These are phyloP conservation scores for Reticulitermes speratus DNA, from an alignment of 1,140 invertebrate species.

Conservation along the genomic window DNA sequence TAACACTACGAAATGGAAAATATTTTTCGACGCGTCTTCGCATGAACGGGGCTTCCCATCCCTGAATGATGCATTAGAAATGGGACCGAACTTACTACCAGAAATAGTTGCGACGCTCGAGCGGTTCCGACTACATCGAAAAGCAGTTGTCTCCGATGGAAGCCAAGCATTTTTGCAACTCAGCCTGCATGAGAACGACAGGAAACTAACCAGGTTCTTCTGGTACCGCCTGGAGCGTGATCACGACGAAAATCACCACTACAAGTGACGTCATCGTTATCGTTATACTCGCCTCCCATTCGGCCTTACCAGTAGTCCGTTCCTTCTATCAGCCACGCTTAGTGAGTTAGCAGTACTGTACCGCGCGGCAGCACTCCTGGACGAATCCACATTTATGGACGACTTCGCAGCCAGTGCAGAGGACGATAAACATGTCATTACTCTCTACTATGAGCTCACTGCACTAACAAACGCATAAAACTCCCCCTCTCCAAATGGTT, in stretches of 20 bases:
- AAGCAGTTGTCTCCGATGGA: not conserved
- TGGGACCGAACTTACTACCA: not conserved
- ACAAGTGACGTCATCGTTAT: not conserved
- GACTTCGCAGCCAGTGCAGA: not conserved
- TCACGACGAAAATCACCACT: not conserved
- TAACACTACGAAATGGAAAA: not conserved
- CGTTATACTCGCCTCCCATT: not conserved
- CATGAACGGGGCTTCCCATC: not conserved
- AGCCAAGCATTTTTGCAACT: not conserved
- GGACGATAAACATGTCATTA: not conserved
- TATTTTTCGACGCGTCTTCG: not conserved
- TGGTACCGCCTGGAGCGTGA: not conserved
- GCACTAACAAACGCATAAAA: too few species aligned
- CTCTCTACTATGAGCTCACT: not conserved
- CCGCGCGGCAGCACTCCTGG: not conserved
- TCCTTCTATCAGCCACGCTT: not conserved
- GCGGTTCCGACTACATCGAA: not conserved
- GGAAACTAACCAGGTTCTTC: constrained; percentile 13
- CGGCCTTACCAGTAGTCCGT: not conserved
- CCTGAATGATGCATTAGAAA: not conserved
- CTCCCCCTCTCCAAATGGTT: not conserved
- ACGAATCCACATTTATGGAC: constrained; percentile 1
- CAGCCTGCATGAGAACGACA: not conserved
- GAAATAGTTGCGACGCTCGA: not conserved
- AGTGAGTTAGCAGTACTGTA: not conserved